Percentiles rank a stretch among this genome's conserved stretches.
Conservation (phyloP, 2,797 vertebrate genomes). For the Sebastes matsubarae region DNA sequence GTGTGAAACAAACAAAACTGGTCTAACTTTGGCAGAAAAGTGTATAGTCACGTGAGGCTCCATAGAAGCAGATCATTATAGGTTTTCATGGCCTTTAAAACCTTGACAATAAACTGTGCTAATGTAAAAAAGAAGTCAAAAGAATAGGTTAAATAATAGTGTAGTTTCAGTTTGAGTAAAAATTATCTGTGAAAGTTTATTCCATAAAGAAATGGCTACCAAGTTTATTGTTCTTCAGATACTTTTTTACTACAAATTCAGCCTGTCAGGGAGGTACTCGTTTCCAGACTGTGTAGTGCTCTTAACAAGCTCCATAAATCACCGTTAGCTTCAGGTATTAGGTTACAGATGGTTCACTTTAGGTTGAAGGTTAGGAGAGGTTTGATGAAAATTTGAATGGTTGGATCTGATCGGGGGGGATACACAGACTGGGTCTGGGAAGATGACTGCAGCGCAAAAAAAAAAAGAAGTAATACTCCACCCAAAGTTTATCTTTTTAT, state of each 20-base stretch:
- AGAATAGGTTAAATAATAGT: not conserved
- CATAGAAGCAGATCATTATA: not conserved
- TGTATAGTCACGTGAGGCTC: not conserved
- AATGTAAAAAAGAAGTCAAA: not conserved
- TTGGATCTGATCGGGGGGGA: not conserved
- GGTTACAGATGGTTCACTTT: not conserved
- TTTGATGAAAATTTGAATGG: not conserved
- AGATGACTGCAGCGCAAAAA: not conserved
- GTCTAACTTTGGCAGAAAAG: not conserved
- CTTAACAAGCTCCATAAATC: constrained; percentile 20
- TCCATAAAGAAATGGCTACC: not conserved
- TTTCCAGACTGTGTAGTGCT: not conserved
- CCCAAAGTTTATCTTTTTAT: not conserved
- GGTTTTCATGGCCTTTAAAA: not conserved
- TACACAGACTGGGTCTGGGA: not conserved
- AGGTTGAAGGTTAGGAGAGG: constrained; percentile 2
- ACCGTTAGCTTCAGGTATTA: not conserved
- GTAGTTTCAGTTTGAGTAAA: not conserved
- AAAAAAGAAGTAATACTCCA: not conserved
- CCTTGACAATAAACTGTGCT: not conserved
- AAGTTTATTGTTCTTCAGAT: not conserved
- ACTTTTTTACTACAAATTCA: not conserved
- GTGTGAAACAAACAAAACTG: not conserved
- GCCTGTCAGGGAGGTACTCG: not conserved
- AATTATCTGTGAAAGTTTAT: not conserved